Percentiles rank a stretch among this genome's conserved stretches.
Conservation (phyloP, 2,888 invertebrate genomes). For the Ormyrus thymus region DNA sequence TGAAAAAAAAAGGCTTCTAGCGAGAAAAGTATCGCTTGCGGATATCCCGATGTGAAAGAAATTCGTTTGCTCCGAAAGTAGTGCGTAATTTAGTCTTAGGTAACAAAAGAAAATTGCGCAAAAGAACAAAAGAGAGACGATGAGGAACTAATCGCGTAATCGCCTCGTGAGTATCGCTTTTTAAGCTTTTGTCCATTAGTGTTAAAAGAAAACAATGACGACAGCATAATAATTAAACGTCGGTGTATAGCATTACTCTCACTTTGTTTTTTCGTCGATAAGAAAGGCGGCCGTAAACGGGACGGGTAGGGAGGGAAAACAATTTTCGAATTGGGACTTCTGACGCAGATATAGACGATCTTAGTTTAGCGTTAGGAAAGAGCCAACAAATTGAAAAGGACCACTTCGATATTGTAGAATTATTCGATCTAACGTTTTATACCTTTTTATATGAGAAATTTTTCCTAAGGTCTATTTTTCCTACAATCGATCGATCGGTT, state of each 20-base stretch:
- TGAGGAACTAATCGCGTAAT: constrained; percentile 28
- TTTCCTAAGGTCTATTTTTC: constrained; percentile 47
- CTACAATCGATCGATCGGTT: constrained; percentile 23
- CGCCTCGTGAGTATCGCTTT: constrained; percentile 48
- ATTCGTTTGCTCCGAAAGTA: constrained; percentile 20
- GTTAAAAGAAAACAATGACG: constrained; percentile 24
- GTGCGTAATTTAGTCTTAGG: constrained; percentile 36
- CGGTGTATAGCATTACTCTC: constrained; percentile 24
- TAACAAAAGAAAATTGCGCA: constrained; percentile 5
- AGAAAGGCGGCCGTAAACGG: background rate
- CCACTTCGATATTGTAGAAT: constrained; percentile 57
- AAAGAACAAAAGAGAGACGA: background rate
- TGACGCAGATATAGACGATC: constrained; percentile 21
- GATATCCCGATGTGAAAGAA: background rate
- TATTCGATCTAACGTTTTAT: constrained; percentile 54
- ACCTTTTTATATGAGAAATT: constrained; percentile 53
- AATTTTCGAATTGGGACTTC: constrained; percentile 11
- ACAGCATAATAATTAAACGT: constrained; percentile 24
- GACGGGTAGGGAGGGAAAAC: background rate
- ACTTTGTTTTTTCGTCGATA: background rate
- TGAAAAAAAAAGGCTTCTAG: constrained; percentile 17
- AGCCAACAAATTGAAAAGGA: constrained; percentile 50
- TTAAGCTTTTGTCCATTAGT: constrained; percentile 56
- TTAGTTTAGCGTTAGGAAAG: constrained; percentile 22
- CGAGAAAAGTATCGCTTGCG: constrained; percentile 22